Evolutionary conservation across 2,797 vertebrate species (phyloP).

Genomic region (Okamejei kenojei): DNA sequence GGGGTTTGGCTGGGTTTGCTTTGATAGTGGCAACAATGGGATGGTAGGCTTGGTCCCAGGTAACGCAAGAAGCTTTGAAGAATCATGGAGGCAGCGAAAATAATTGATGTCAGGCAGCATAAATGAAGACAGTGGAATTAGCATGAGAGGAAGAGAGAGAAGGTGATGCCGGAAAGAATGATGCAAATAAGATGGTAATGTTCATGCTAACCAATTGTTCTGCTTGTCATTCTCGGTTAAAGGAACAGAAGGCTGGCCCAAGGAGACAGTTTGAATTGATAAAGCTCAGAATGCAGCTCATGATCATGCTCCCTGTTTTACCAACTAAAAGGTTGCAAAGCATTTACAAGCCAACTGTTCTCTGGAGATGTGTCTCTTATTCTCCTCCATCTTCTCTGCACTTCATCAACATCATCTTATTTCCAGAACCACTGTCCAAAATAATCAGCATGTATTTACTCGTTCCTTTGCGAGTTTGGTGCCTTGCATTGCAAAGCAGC

Average conservation of each 20-base stretch:
- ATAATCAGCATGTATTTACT: constrained; percentile 16
- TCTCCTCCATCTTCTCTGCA: not conserved
- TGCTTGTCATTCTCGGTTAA: not conserved
- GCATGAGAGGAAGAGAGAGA: not conserved
- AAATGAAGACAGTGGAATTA: not conserved
- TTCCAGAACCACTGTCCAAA: constrained; percentile 12
- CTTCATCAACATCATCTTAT: not conserved
- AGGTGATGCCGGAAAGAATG: not conserved
- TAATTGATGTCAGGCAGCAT: not conserved
- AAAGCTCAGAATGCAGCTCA: not conserved
- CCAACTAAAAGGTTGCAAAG: not conserved
- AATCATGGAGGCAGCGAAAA: not conserved
- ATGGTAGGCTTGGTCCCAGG: no score
- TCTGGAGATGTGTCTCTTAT: not conserved
- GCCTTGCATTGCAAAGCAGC: constrained; percentile 22
- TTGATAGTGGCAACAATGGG: no score
- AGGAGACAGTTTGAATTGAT: not conserved
- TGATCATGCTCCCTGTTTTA: not conserved
- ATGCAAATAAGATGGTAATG: not conserved
- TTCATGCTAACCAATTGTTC: not conserved
- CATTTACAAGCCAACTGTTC: not conserved
- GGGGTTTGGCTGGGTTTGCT: no score
- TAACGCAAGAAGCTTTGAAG: no score
- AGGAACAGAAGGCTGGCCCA: not conserved
- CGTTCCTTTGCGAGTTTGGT: not conserved